A percentile compares a stretch with the other conserved stretches of the same genome.
Evolutionary conservation across 2,113 vertebrate genomes (phyloP).

Genomic region (Rousettus leschenaultii): DNA sequence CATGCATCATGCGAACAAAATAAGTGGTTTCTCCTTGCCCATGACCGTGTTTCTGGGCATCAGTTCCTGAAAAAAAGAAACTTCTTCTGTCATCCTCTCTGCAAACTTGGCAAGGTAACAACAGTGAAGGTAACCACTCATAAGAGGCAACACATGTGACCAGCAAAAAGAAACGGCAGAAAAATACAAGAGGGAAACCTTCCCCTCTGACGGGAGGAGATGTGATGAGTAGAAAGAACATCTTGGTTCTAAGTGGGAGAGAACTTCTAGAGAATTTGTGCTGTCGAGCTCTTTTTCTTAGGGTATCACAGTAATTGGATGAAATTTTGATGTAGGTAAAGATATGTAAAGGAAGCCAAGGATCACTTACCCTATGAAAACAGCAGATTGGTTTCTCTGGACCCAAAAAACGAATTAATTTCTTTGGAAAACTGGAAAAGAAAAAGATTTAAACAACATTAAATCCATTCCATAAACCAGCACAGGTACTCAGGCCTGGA

Average conservation of each 20-base stretch:
- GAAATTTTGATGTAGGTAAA: neutral
- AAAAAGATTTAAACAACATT: neutral
- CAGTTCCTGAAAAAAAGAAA: neutral
- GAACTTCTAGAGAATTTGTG: neutral
- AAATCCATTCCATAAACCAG: neutral
- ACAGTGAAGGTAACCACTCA: neutral
- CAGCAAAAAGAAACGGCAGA: neutral
- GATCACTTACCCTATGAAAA: slow-evolving; percentile 55
- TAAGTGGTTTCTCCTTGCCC: neutral
- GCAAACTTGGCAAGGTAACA: neutral
- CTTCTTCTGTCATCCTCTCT: neutral
- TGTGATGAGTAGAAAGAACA: neutral
- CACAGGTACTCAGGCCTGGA: neutral
- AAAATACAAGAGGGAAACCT: neutral
- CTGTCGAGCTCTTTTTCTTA: neutral
- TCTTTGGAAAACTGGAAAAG: slow-evolving; percentile 77
- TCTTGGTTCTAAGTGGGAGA: neutral
- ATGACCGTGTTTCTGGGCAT: neutral
- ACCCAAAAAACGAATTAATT: slow-evolving; percentile 65
- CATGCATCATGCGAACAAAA: neutral
- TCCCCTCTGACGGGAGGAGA: neutral
- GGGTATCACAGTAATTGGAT: neutral
- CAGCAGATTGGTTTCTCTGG: slow-evolving; percentile 34
- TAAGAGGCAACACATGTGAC: neutral
- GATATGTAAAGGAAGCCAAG: neutral